phyloP scores from a whole-genome alignment of 2,797 vertebrate genomes.

The Malacoctenus gilli region DNA sequence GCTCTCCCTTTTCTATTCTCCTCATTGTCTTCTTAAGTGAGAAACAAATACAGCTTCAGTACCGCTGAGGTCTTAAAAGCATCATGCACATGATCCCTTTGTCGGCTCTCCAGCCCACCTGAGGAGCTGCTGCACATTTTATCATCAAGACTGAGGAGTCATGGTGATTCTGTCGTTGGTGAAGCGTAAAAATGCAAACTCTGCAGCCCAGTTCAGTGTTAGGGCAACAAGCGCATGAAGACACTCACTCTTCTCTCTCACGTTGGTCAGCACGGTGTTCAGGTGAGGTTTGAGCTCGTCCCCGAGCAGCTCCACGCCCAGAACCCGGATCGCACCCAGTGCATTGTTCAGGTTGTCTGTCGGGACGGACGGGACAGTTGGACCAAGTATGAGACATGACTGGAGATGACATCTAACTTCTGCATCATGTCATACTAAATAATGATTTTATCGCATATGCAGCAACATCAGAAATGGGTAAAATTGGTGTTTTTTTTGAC shows the following conservation, averaged over 20 bases:
- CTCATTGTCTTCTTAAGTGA: constrained; percentile 18
- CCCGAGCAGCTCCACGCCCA: constrained; percentile 77
- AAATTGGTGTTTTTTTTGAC: no score
- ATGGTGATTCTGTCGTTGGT: no score
- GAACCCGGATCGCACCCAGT: constrained; percentile 77
- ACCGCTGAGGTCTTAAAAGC: constrained; percentile 41
- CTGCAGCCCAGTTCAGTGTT: no score
- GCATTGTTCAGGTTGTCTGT: constrained; percentile 78
- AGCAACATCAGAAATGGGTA: no score
- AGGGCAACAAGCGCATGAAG: not conserved
- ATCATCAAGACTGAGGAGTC: no score
- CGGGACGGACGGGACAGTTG: constrained; percentile 9
- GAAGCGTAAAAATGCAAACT: no score
- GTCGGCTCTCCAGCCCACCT: no score
- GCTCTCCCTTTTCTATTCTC: constrained; percentile 26
- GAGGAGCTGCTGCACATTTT: no score
- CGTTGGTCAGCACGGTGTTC: constrained; percentile 73
- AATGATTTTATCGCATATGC: no score
- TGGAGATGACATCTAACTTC: no score
- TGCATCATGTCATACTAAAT: no score
- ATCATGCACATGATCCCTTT: constrained; percentile 38
- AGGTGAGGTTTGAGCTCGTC: constrained; percentile 80
- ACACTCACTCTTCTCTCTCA: constrained; percentile 76
- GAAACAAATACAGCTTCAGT: constrained; percentile 70
- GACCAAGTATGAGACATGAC: no score